A percentile compares a stretch with the other conserved stretches of the same genome.
Evolutionary conservation across 2,113 vertebrate genomes (phyloP).

Genomic region (Salvelinus fontinalis): DNA sequence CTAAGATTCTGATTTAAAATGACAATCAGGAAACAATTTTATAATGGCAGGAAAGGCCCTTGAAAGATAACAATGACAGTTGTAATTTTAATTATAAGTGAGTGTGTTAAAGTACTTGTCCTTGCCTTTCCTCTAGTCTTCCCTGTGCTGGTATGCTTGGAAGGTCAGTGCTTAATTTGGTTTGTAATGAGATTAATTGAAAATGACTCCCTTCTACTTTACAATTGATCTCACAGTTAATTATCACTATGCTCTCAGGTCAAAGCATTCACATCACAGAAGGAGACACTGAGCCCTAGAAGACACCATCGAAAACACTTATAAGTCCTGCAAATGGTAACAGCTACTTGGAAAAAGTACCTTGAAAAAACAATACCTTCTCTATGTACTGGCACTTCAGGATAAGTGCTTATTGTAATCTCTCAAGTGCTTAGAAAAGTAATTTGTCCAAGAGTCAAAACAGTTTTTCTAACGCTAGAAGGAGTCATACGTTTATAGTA

Average conservation of each 20-base stretch:
- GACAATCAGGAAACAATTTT: not conserved
- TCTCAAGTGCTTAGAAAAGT: not conserved
- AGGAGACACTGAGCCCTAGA: conserved; percentile 1
- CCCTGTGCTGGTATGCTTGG: conserved; percentile 61
- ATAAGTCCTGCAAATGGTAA: conserved; percentile 18
- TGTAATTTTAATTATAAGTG: conserved; percentile 54
- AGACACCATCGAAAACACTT: not conserved
- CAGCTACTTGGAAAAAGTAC: conserved; percentile 31
- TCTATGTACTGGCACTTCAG: conserved; percentile 6
- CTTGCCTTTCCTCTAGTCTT: conserved; percentile 49
- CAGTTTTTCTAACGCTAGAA: not conserved
- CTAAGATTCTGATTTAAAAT: conserved; percentile 1
- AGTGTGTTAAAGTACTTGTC: conserved; percentile 43
- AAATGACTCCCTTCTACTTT: conserved; percentile 63
- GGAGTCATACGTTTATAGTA: not conserved
- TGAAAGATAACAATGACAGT: conserved; percentile 22
- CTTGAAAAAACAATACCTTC: not conserved
- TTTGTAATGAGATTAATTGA: conserved; percentile 72
- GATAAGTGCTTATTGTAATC: not conserved
- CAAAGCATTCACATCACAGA: conserved; percentile 40
- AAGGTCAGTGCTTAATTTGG: conserved; percentile 69
- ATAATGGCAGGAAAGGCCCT: conserved; percentile 1
- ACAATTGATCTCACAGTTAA: conserved; percentile 67
- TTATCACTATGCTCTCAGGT: conserved; percentile 61
- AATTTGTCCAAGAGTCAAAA: not conserved